phyloP scores from a whole-genome alignment of 2,113 vertebrate genomes.

The Passer domesticus region DNA sequence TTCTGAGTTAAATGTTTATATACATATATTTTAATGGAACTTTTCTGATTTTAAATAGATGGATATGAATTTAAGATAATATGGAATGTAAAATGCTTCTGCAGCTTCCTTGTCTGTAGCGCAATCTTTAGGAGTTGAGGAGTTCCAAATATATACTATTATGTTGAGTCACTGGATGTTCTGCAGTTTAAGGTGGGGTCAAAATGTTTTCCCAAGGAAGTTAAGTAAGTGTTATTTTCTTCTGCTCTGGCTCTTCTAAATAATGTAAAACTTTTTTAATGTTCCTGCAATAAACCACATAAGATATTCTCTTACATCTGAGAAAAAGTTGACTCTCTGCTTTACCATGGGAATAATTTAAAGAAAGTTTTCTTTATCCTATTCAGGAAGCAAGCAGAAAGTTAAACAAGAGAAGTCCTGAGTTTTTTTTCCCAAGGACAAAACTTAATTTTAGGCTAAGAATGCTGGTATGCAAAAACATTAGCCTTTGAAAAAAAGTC shows the following conservation, averaged over 20 bases:
- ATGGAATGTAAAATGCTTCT: neutral
- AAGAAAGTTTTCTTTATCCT: conserved; percentile 13
- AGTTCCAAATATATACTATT: conserved; percentile 3
- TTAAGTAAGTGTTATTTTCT: conserved; percentile 23
- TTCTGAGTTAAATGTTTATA: neutral
- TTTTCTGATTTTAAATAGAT: neutral
- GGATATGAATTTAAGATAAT: neutral
- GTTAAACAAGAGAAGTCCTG: neutral
- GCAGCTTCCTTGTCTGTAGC: neutral
- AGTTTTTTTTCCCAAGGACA: neutral
- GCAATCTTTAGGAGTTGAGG: neutral
- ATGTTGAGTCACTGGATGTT: conserved; percentile 27
- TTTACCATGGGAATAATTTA: conserved; percentile 13
- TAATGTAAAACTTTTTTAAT: neutral
- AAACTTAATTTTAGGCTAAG: neutral
- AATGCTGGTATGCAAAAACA: neutral
- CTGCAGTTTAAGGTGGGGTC: conserved; percentile 29
- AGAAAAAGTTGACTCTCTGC: neutral
- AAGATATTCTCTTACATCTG: neutral
- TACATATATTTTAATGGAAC: neutral
- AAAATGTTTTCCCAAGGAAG: conserved; percentile 14
- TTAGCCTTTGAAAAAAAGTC: neutral
- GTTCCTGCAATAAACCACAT: neutral
- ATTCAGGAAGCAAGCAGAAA: neutral
- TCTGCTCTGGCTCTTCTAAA: neutral